phyloP scores from a whole-genome alignment of 2,113 vertebrate genomes.

The Tupaia tana region DNA sequence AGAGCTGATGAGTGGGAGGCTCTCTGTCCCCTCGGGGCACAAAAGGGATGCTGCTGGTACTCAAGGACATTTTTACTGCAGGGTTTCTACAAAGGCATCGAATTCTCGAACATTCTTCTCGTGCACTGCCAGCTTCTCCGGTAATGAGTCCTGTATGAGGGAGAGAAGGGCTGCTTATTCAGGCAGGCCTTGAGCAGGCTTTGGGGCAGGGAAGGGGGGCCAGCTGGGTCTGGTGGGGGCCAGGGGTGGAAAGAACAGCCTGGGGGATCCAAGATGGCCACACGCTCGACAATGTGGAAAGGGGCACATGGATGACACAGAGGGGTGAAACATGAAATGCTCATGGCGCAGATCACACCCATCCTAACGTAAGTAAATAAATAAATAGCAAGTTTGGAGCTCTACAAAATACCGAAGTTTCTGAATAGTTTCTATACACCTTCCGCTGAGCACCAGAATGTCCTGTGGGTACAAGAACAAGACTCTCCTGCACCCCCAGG shows the following conservation, averaged over 20 bases:
- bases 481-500: neutral
- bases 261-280: neutral
- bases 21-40: slow-evolving; percentile 66
- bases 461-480: neutral
- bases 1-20: slow-evolving; percentile 40
- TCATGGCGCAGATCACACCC: neutral
- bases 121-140: slow-evolving; percentile 96
- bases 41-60: slow-evolving; percentile 72
- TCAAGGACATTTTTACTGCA: slow-evolving; percentile 89
- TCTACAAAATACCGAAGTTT: neutral
- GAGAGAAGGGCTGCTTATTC: slow-evolving; percentile 29
- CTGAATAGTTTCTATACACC: neutral
- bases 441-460: neutral
- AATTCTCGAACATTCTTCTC: slow-evolving; percentile 99
- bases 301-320: neutral
- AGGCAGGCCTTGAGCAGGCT: neutral
- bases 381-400: neutral
- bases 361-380: neutral
- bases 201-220: fast-evolving
- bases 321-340: neutral
- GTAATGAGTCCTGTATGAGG: slow-evolving; percentile 93
- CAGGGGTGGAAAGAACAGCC: neutral
- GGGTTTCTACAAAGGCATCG: slow-evolving; percentile 98
- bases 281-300: neutral
- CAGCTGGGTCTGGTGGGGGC: neutral